These are phyloP conservation scores for Thinocorus orbignyianus DNA, from an alignment of 2,113 vertebrate genomes.

Conservation along the genomic window DNA sequence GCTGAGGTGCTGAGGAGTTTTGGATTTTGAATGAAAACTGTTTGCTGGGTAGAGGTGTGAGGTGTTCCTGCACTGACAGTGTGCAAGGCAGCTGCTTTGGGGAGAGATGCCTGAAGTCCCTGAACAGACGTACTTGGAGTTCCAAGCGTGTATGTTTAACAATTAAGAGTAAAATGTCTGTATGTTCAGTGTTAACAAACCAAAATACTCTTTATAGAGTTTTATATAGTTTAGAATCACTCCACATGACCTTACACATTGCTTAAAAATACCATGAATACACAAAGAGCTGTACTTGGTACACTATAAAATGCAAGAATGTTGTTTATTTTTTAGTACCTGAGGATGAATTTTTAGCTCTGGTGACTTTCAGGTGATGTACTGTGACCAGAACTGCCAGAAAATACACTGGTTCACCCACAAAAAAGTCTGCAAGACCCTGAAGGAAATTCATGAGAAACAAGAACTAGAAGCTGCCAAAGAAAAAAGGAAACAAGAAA, in stretches of 20 bases:
- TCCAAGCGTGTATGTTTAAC: background rate
- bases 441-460: constrained; percentile 87
- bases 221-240: background rate
- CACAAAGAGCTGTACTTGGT: background rate
- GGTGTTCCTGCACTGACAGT: background rate
- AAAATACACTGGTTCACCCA: constrained; percentile 98
- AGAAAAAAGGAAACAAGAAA: constrained; percentile 75
- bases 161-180: background rate
- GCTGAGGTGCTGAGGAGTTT: background rate
- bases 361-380: constrained; percentile 84
- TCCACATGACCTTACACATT: background rate
- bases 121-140: background rate
- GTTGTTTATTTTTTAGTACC: background rate
- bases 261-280: background rate
- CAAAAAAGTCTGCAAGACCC: constrained; percentile 90
- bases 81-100: background rate
- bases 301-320: background rate
- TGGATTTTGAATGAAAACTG: background rate
- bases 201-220: background rate
- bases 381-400: constrained; percentile 91
- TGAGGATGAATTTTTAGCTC: background rate
- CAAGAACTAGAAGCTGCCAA: constrained; percentile 84
- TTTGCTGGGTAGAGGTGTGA: background rate
- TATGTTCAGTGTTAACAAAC: background rate
- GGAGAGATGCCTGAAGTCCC: background rate